Evolutionary conservation across 2,797 vertebrate species (phyloP), one percentile per base, ranked within the genome.

Genomic region (Limnodromus scolopaceus): DNA sequence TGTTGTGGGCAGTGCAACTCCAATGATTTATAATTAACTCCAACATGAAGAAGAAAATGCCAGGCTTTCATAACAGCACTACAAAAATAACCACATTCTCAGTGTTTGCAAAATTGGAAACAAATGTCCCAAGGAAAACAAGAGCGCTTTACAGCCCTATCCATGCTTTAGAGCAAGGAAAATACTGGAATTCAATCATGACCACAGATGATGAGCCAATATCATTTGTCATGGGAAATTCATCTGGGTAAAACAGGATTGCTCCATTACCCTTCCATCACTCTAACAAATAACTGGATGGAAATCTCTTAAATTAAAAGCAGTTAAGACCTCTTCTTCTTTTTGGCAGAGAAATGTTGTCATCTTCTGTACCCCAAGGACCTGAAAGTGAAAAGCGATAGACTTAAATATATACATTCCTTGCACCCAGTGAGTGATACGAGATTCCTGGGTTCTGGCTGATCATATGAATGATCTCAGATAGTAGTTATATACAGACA

Each of bases 181-280:
- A 98, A 97, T 95, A 95, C 96, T 98, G 97, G 97, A 98, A 97
- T 92, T 94, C 98, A 96, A 98, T 98, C 98, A 98, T 95, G 97
- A 98, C 98, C 98, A 97, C 97, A 98, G 98, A 98, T 96, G 98
- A 98, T 98, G 98, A 98, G 98, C 98, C 98, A 98, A 97, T 98
- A 98, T 98, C 96, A 97, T 99, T 98, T 98, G 98, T 99, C 99
- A 99, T 99, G 99, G 98, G 99, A 99, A 99, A 98, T 98, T 98
- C 98, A 97, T 98, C 97, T 95, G 97, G 96, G 98, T 98, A 98
- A 98, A 99, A 98, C 98, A 97, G 97, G 96, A 98, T 97, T 97
- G 97, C 97, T 97, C 95, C 97, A 97, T 97, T 97, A 96, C 96
- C 92, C 96, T 96, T 98, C 95, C 75, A 82, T 97, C 97, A 97